Evolutionary conservation across 2,888 invertebrate species (phyloP), one percentile per base, ranked within the genome.

Genomic region (Trissolcus japonicus): DNA sequence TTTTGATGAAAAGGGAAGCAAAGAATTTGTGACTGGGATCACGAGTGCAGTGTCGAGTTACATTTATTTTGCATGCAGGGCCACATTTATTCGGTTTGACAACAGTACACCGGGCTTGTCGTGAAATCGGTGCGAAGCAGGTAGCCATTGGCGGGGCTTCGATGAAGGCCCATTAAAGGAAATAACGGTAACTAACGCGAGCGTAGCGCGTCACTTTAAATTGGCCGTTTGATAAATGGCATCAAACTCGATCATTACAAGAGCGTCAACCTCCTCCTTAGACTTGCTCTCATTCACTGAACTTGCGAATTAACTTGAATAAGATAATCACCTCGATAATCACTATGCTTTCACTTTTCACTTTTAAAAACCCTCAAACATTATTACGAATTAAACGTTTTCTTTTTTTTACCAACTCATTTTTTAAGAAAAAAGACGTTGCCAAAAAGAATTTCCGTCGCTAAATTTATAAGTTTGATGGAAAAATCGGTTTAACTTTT

Each of bases 101-200:
- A 62, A 51, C 25, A 21, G 29, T 63, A 29, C 63, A 63, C 63
- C 57, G 63, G 53, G 63, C 50, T 13, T 29, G 29, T 48, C 40
- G 43, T 51, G 61, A 51, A 74, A 66, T 56, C 61, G 56, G 61
- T 48, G 43, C 56, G 55, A 56, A 62, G 57, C 74, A 74, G 74
- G 67, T 74, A 74, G 74, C 62, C 43, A 48, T 67, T 67, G 54
- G 43, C 67, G 48, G 62, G 62, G 51, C 50, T 67, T 74, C 40
- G 74, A 67, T 67, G 55, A 67, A 51, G 57, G 65, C 61, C 67
- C 62, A 67, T 67, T 67, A 60, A 67, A 61, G 74, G 57, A 43
- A 67, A 74, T 74, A 74, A 74, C 74, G 67, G 74, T 74, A 74
- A 74, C 62, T 74, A 67, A 57, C 67, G 55, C 62, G 74, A 74